Percentiles rank a stretch among this genome's conserved stretches.
Conservation (phyloP, 2,888 invertebrate genomes). For the Cheilosia soror region DNA sequence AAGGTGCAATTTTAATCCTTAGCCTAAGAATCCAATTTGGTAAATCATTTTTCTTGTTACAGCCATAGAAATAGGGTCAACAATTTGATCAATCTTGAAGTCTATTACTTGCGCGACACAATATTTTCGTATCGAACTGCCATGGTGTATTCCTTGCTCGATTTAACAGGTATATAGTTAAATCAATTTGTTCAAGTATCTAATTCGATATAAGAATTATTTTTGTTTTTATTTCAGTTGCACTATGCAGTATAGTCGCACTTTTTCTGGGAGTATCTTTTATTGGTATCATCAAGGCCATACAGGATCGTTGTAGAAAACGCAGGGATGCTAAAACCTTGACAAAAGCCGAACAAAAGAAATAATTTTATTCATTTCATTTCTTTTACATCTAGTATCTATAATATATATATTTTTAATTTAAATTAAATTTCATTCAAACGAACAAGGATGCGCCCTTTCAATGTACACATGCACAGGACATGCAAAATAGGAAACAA, state of each 20-base stretch:
- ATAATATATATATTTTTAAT: background rate
- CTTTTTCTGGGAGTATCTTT: constrained; percentile 78
- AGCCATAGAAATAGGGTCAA: background rate
- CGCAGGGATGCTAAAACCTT: constrained; percentile 24
- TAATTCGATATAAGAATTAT: background rate
- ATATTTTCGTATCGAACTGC: constrained; percentile 79
- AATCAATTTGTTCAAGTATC: constrained; percentile 10
- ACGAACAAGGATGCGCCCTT: constrained; percentile 35
- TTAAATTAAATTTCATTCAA: constrained; percentile 29
- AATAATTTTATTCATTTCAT: constrained; percentile 13
- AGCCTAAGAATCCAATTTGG: background rate
- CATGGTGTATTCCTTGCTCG: constrained; percentile 77
- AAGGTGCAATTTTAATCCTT: no score
- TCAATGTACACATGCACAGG: constrained; percentile 9
- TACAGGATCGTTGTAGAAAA: constrained; percentile 67
- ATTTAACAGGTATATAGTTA: constrained; percentile 77
- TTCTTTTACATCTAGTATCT: background rate
- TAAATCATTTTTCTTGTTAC: background rate
- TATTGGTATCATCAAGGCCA: constrained; percentile 76
- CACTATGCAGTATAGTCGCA: constrained; percentile 79
- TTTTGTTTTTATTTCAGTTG: constrained; percentile 75
- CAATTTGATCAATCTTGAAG: constrained; percentile 74
- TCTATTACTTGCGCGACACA: constrained; percentile 78
- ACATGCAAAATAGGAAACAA: constrained; percentile 31
- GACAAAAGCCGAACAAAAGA: constrained; percentile 3